Evolutionary conservation across 2,797 vertebrate species (phyloP), one percentile per base, ranked within the genome.

Genomic region (Aphelocoma californica): DNA sequence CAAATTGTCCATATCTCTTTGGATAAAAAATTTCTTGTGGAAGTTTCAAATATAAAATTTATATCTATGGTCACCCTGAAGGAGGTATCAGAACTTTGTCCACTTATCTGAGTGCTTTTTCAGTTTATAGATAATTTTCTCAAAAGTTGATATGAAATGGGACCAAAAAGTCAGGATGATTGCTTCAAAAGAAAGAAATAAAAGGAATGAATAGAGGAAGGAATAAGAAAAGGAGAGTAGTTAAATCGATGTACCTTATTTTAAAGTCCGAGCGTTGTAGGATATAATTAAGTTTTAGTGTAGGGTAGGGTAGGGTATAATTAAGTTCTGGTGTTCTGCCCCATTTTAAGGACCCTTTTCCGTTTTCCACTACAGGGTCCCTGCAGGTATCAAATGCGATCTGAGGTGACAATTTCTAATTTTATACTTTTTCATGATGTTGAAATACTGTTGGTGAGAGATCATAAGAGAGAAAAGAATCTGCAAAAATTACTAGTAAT

Each of bases 221-320:
- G 16, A 79, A 62, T 21, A 47, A 65, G 29, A 92, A 48, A 15
- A 48, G 2, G 16, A 51, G 11, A 60, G 14, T 38, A 19, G 23
- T n/a, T 62, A 56, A 85, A 82, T 44, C 14, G 48, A 18, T 36
- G 9, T 29, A 28, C 48, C 7, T 34, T 48, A 47, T 44, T 84
- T 71, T 61, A 25, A 90, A 75, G 7, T 51, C 24, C 0, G 0
- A 72, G 65, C 0, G 0, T 48, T 7, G 10, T 38, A 57, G 19
- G 3, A 1, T 85, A 60, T 42, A 80, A 64, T 67, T 34, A 51
- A 73, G 13, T 83, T 89, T 82, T 54, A 65, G 18, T 81, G 18
- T 26, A 40, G 40, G 40, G 40, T 13, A 40, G 38, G 38, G 38
- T 40, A 40, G 19, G 3, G 1, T 85, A 64, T 42, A 80, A 64